Evolutionary conservation across 2,113 vertebrate species (phyloP).

Genomic region (Vidua chalybeata): DNA sequence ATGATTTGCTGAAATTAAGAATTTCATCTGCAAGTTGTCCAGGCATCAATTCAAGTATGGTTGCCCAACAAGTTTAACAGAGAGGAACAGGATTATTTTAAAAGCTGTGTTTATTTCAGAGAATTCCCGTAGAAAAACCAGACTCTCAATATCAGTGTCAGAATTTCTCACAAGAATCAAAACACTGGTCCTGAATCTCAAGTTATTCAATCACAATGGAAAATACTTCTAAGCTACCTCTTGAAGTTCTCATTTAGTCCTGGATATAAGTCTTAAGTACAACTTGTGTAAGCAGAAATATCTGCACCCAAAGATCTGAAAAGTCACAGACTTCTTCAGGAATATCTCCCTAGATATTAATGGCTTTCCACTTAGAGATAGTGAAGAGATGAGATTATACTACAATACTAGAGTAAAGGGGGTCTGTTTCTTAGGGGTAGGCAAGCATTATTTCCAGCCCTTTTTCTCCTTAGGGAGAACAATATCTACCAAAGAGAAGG

Average conservation of each 20-base stretch:
- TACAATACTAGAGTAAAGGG: neutral
- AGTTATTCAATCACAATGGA: fast-evolving
- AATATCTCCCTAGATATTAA: neutral
- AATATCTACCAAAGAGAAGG: conserved; percentile 67
- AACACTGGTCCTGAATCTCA: neutral
- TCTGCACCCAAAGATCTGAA: neutral
- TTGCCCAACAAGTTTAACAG: neutral
- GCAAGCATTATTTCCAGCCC: neutral
- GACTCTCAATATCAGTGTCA: neutral
- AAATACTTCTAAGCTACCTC: neutral
- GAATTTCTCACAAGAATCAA: neutral
- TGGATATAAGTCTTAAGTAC: neutral
- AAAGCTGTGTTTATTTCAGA: neutral
- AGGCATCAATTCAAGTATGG: neutral
- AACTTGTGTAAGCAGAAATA: neutral
- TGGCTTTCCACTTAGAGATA: neutral
- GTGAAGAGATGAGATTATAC: neutral
- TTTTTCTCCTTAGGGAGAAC: conserved; percentile 30
- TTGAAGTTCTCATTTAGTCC: neutral
- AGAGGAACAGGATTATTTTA: neutral
- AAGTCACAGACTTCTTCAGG: neutral
- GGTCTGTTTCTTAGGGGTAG: neutral
- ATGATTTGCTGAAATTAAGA: neutral
- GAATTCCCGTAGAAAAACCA: neutral
- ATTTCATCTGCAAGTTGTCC: neutral